Evolutionary conservation across 2,113 vertebrate genomes (phyloP).

Genomic region (Bucco capensis): DNA sequence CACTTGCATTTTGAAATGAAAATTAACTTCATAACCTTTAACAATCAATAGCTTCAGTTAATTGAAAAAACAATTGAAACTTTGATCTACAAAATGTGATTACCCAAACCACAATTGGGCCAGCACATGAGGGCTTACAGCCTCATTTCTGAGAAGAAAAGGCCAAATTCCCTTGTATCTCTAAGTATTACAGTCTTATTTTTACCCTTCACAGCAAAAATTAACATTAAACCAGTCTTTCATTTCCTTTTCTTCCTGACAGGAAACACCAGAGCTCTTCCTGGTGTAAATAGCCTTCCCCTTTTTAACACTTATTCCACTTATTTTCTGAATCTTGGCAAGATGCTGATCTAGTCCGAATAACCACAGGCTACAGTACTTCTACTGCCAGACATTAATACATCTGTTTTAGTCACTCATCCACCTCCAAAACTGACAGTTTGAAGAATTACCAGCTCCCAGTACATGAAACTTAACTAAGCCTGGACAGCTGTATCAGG

Average conservation of each 20-base stretch:
- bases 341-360: not conserved
- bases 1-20: not conserved
- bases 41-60: not conserved
- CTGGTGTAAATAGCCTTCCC: not conserved
- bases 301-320: not conserved
- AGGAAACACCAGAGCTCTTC: not conserved
- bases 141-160: not conserved
- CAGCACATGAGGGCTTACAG: not conserved
- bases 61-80: not conserved
- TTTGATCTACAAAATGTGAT: not conserved
- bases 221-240: not conserved
- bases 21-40: not conserved
- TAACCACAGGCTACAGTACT: constrained; percentile 34
- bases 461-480: constrained; percentile 18
- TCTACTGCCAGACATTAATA: constrained; percentile 18
- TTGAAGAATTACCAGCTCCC: constrained; percentile 41
- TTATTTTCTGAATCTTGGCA: constrained; percentile 24
- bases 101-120: not conserved
- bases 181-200: not conserved
- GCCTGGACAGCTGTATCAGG: constrained; percentile 17
- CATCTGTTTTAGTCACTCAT: constrained; percentile 49
- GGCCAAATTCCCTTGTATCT: not conserved
- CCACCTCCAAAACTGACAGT: constrained; percentile 20
- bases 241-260: not conserved
- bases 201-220: not conserved